A percentile compares a stretch with the other conserved stretches of the same genome.
These are phyloP conservation scores for Canis aureus DNA, from an alignment of 2,113 vertebrate species.

Conservation along the genomic window DNA sequence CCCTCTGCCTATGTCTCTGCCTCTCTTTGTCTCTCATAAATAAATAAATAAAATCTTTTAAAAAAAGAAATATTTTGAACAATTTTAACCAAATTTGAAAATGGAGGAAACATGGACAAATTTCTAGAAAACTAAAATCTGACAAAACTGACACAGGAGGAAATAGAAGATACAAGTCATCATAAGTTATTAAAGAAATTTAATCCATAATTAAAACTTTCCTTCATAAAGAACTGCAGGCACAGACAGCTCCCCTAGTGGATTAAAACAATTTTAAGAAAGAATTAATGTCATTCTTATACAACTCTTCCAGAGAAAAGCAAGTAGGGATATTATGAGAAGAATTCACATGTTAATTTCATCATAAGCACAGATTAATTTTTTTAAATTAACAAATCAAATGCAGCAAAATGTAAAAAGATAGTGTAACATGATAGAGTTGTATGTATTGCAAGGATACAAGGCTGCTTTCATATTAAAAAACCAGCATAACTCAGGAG, in stretches of 20 bases:
- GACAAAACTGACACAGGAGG: conserved; percentile 13
- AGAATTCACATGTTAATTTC: conserved; percentile 43
- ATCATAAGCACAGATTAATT: neutral
- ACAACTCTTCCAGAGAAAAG: conserved; percentile 11
- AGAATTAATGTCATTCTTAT: neutral
- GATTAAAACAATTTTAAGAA: neutral
- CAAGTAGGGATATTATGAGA: neutral
- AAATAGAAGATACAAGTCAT: conserved; percentile 1
- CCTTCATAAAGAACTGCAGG: neutral
- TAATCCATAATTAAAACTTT: neutral
- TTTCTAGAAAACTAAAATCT: conserved; percentile 10
- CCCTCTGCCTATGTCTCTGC: no score
- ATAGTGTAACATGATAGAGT: neutral
- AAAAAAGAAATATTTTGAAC: neutral
- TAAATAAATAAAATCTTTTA: no score
- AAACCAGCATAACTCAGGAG: neutral
- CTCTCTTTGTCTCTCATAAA: no score
- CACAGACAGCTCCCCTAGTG: neutral
- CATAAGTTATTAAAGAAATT: neutral
- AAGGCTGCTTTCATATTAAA: conserved; percentile 33
- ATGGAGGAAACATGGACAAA: neutral
- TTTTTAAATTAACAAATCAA: conserved; percentile 25
- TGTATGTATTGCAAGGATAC: neutral
- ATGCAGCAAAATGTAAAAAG: neutral
- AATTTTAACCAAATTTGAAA: conserved; percentile 41